Conservation (phyloP, 2,797 vertebrate genomes). For the Xiphophorus birchmanni region DNA sequence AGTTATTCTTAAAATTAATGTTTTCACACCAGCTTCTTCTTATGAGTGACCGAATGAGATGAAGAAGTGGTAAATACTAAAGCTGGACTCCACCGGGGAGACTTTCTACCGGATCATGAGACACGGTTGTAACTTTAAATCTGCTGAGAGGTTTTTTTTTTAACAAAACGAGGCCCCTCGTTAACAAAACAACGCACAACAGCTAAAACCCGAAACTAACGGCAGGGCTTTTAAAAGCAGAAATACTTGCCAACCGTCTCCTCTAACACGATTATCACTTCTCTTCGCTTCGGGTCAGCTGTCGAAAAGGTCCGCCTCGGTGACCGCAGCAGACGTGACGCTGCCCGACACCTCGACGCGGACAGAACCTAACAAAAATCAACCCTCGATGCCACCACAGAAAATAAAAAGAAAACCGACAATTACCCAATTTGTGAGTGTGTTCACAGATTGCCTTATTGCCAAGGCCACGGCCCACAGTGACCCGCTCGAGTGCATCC, state of each 20-base stretch:
- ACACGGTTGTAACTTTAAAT: not conserved
- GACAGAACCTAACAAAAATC: conserved; percentile 51
- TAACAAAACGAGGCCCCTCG: conserved; percentile 8
- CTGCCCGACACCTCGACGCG: conserved; percentile 50
- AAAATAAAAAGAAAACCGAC: conserved; percentile 26
- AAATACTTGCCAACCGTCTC: conserved; percentile 57
- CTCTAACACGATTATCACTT: conserved; percentile 57
- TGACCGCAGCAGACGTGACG: conserved; percentile 60
- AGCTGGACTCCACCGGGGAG: not conserved
- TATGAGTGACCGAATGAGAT: not conserved
- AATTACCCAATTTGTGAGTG: conserved; percentile 62
- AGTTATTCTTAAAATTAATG: not conserved
- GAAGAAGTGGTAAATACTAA: not conserved
- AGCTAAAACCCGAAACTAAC: conserved; percentile 56
- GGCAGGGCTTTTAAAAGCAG: conserved; percentile 48
- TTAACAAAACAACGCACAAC: conserved; percentile 40
- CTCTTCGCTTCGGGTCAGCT: conserved; percentile 59
- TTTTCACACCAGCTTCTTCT: not conserved
- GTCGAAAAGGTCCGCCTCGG: conserved; percentile 61
- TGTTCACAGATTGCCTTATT: conserved; percentile 65
- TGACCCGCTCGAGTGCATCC: conserved; percentile 58
- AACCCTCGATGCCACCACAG: not conserved
- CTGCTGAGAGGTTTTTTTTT: not conserved
- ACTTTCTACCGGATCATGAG: not conserved
- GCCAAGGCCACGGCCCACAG: conserved; percentile 55